Conservation (phyloP, 2,888 invertebrate species). For the Smittia aterrima region DNA sequence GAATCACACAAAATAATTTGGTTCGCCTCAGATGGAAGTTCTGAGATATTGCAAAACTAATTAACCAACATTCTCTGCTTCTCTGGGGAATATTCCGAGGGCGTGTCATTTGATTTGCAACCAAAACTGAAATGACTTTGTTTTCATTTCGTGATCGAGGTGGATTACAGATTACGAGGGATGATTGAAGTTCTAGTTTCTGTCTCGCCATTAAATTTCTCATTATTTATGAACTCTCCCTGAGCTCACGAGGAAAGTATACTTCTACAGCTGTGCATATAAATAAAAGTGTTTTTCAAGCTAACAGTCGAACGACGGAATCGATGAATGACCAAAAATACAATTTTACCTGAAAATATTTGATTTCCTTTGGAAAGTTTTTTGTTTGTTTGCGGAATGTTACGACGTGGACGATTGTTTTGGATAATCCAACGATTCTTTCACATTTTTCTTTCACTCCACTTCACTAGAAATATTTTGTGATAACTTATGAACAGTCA, state of each 20-base stretch:
- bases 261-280: no score
- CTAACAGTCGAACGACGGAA: no score
- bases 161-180: no score
- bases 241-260: no score
- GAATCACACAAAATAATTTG: background rate
- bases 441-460: background rate
- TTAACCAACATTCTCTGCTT: background rate
- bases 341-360: background rate
- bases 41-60: constrained; percentile 11
- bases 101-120: background rate
- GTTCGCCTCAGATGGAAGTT: background rate
- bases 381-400: constrained; percentile 5
- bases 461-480: background rate
- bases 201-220: no score
- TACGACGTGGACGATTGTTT: background rate
- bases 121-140: background rate
- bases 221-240: background rate
- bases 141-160: background rate
- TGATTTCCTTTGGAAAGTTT: background rate
- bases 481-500: background rate
- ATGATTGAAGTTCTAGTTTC: no score
- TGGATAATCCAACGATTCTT: background rate
- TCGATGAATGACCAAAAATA: background rate
- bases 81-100: background rate
- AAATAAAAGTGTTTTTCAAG: no score